Evolutionary conservation across 2,113 vertebrate genomes (phyloP), one percentile per base, ranked within the genome.

Genomic region (Myrmophylax atrothorax): DNA sequence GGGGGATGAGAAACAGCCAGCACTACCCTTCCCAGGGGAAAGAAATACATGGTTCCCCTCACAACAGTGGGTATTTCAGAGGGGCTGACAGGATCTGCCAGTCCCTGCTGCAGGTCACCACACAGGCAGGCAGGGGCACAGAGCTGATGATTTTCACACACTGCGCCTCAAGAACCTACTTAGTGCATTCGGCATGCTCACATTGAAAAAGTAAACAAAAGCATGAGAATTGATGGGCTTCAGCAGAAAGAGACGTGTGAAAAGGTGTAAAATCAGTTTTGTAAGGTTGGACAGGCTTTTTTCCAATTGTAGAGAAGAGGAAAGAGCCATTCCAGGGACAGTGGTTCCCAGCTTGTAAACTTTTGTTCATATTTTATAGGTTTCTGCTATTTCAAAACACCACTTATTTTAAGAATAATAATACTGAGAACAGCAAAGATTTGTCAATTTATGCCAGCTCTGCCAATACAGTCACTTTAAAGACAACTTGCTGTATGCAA

Each of bases 61-160:
- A 47, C 3, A 1, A 0, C 2, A 2, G 8, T 2, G 1, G 14
- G 8, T 2, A 4, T 33, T 60, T 56, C 0, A 0, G 33, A 75
- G 37, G 52, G 70, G 25, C 14, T 2, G 0, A 23, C 33, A 42
- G 40, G 46, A 56, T 29, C 13, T 46, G 38, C 10, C 28, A 15
- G 12, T 79, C 67, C 37, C 50, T 5, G 2, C 5, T 29, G 33
- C 46, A 28, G 9, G n/a, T 59, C 50, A 49, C 25, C 18, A 22
- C 0, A 3, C 10, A 24, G 33, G 35, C 49, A 68, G 46, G 16
- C 1, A 1, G 28, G 17, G 31, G 50, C 47, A 75, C 42, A 76
- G 56, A 70, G 40, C 16, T 75, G 56, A 10, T 44, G 35, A 18
- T 29, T 76, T 70, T 55, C 62, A 75, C 1, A 1, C 25, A 50